These are phyloP conservation scores for Datnioides undecimradiatus DNA, from an alignment of 2,113 vertebrate genomes.

Conservation along the genomic window DNA sequence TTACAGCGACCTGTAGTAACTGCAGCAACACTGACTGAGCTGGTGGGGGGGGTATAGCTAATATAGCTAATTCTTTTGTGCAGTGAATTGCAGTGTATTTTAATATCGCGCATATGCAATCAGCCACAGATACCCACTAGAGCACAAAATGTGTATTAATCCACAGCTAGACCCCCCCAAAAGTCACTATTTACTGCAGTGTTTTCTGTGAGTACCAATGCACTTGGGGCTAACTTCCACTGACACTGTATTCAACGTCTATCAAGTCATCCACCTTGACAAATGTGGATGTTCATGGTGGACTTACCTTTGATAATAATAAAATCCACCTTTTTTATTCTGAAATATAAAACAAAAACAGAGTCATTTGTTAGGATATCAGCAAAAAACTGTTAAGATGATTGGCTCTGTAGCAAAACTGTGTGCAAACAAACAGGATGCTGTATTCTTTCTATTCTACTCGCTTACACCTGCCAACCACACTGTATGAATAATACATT, in stretches of 20 bases:
- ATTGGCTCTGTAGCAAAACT: neutral
- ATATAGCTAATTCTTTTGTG: neutral
- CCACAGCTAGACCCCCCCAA: neutral
- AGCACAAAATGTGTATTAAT: neutral
- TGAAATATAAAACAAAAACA: neutral
- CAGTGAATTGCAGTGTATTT: neutral
- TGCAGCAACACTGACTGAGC: neutral
- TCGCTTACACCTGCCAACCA: slow-evolving; percentile 18
- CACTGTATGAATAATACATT: slow-evolving; percentile 59
- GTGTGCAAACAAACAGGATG: slow-evolving; percentile 16
- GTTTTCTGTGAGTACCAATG: neutral
- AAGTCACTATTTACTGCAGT: neutral
- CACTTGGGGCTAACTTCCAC: neutral
- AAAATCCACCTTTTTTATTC: neutral
- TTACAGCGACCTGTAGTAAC: neutral
- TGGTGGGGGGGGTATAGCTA: neutral
- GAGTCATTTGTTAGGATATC: too few species aligned
- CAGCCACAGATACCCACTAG: neutral
- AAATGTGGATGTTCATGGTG: neutral
- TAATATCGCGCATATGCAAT: neutral
- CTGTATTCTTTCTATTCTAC: slow-evolving; percentile 17
- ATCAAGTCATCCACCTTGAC: neutral
- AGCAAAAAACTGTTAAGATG: too few species aligned
- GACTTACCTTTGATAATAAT: neutral
- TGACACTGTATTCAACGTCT: neutral